Conservation (phyloP, 2,888 invertebrate genomes). For the Zele albiditarsus region DNA sequence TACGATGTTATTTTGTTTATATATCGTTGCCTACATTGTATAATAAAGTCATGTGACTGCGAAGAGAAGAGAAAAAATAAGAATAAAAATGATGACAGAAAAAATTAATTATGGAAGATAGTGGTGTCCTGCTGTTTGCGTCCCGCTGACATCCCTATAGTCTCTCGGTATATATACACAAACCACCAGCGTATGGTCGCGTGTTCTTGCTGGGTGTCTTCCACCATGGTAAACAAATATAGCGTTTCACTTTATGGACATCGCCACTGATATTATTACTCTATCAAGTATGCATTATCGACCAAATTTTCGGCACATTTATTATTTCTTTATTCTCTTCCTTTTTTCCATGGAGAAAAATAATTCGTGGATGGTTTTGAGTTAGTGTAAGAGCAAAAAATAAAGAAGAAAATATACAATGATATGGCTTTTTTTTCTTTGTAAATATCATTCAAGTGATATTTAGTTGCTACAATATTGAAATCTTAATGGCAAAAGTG, state of each 20-base stretch:
- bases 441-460: slow-evolving; percentile 9
- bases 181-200: slow-evolving; percentile 46
- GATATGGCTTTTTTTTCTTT: background rate
- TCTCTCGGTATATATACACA: slow-evolving; percentile 52
- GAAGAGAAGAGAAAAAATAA: slow-evolving; percentile 30
- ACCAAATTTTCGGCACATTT: slow-evolving; percentile 43
- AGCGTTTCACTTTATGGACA: slow-evolving; percentile 56
- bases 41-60: slow-evolving; percentile 57
- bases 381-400: background rate
- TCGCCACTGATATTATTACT: slow-evolving; percentile 47
- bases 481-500: slow-evolving; percentile 8
- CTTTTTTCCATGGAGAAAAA: background rate
- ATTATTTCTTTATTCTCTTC: background rate
- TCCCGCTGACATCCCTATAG: slow-evolving; percentile 54
- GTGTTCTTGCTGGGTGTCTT: slow-evolving; percentile 42
- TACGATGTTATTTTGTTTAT: slow-evolving; percentile 17
- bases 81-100: slow-evolving; percentile 18
- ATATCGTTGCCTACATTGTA: slow-evolving; percentile 35
- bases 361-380: background rate
- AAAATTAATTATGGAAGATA: slow-evolving; percentile 33
- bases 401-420: background rate
- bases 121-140: slow-evolving; percentile 52
- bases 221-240: slow-evolving; percentile 56
- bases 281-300: slow-evolving; percentile 55
- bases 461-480: slow-evolving; percentile 25